Evolutionary conservation across 2,797 vertebrate genomes (phyloP).

Genomic region (Rhynchonycteris naso): DNA sequence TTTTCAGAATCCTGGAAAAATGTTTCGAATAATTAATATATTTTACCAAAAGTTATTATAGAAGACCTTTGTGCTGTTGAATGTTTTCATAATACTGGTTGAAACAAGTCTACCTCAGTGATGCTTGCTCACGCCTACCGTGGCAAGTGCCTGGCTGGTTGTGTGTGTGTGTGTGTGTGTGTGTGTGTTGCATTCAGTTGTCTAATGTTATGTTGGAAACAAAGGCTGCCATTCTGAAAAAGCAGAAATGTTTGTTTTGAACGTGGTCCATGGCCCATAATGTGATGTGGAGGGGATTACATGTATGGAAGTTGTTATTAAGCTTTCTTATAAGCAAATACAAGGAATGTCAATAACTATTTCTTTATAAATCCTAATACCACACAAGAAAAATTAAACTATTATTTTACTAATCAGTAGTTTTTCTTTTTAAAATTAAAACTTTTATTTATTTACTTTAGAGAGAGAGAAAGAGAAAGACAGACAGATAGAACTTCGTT

Average conservation of each 20-base stretch:
- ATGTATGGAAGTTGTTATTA: neutral
- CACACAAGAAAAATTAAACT: neutral
- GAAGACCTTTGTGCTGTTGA: neutral
- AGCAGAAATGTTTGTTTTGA: slow-evolving; percentile 19
- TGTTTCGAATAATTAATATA: slow-evolving; percentile 16
- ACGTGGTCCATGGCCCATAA: neutral
- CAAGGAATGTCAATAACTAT: neutral
- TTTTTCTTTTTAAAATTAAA: neutral
- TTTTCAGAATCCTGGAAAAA: neutral
- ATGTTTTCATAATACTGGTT: neutral
- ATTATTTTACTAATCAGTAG: neutral
- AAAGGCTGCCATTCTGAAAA: neutral
- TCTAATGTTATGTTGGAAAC: slow-evolving; percentile 27
- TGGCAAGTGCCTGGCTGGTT: neutral
- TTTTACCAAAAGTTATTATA: neutral
- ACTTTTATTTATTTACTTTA: too few species aligned
- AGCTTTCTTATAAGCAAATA: neutral
- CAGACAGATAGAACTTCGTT: too few species aligned
- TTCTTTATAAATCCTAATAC: neutral
- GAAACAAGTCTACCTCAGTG: neutral
- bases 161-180: neutral
- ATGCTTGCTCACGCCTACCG: neutral
- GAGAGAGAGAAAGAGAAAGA: too few species aligned
- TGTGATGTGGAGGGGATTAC: neutral
- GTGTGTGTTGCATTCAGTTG: neutral